These are phyloP conservation scores for Craniophora ligustri DNA, from an alignment of 2,888 invertebrate genomes.

Conservation along the genomic window DNA sequence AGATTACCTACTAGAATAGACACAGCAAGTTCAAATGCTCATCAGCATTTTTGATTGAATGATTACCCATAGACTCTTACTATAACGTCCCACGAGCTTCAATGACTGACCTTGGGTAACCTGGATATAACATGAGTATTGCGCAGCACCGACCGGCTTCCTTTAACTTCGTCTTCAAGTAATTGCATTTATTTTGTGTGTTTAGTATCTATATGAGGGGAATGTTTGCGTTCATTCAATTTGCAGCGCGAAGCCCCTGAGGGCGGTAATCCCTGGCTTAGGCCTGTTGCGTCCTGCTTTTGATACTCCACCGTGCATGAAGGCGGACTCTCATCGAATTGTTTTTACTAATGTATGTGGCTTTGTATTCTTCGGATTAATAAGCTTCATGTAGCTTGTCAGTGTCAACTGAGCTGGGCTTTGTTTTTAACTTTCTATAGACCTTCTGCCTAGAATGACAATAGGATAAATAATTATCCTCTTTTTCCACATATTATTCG, in stretches of 20 bases:
- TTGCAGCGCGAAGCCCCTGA: slow-evolving; percentile 83
- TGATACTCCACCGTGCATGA: slow-evolving; percentile 61
- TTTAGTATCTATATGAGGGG: slow-evolving; percentile 59
- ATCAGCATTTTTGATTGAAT: too few relatives aligned
- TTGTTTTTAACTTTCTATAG: neutral
- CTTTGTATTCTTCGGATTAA: slow-evolving; percentile 16
- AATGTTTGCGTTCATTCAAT: slow-evolving; percentile 83
- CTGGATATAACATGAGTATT: slow-evolving; percentile 23
- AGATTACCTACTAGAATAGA: too few relatives aligned
- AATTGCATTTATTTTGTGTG: slow-evolving; percentile 68
- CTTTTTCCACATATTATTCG: neutral
- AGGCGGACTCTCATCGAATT: slow-evolving; percentile 41
- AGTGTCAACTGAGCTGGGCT: neutral
- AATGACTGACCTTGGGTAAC: slow-evolving; percentile 14
- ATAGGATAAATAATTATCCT: neutral
- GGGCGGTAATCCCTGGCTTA: slow-evolving; percentile 82
- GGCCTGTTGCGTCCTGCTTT: slow-evolving; percentile 81
- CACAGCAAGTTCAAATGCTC: too few relatives aligned
- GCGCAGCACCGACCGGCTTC: slow-evolving; percentile 44
- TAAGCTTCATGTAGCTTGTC: slow-evolving; percentile 3
- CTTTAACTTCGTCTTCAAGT: slow-evolving; percentile 54
- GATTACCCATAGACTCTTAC: too few relatives aligned
- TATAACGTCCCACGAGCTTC: slow-evolving; percentile 4
- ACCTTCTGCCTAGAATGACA: neutral
- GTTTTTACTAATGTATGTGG: slow-evolving; percentile 53